Conservation (phyloP, 2,797 vertebrate genomes). For the Holocentrus rufus region DNA sequence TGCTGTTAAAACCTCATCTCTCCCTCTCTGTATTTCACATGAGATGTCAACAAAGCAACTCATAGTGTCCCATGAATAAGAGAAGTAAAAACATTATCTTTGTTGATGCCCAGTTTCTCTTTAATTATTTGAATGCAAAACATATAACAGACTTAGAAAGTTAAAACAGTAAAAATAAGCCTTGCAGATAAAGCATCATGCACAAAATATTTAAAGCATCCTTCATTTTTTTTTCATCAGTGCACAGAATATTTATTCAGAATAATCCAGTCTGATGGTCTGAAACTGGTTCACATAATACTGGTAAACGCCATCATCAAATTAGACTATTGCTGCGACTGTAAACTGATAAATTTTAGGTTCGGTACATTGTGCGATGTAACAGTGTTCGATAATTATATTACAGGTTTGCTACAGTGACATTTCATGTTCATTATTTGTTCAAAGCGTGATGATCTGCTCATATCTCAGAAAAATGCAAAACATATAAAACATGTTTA, state of each 20-base stretch:
- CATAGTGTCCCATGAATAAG: not conserved
- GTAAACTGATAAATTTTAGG: not conserved
- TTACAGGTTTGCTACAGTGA: slow-evolving; percentile 6
- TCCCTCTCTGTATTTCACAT: too few relatives aligned
- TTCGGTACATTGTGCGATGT: slow-evolving; percentile 25
- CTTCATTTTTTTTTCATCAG: slow-evolving; percentile 12
- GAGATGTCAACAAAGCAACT: not conserved
- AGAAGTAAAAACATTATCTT: not conserved
- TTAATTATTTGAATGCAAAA: slow-evolving; percentile 49
- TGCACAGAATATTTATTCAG: slow-evolving; percentile 16
- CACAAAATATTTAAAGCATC: slow-evolving; percentile 7
- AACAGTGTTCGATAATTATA: slow-evolving; percentile 36
- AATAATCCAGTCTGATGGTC: not conserved
- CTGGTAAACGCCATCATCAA: slow-evolving; percentile 1
- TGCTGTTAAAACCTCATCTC: too few relatives aligned
- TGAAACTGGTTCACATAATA: slow-evolving; percentile 14
- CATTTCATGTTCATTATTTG: not conserved
- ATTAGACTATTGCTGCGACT: not conserved
- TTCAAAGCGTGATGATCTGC: not conserved
- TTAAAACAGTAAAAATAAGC: slow-evolving; percentile 29
- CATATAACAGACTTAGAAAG: slow-evolving; percentile 25
- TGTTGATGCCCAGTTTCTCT: slow-evolving; percentile 1
- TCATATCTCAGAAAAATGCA: slow-evolving; percentile 8
- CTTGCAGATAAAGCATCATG: slow-evolving; percentile 32
- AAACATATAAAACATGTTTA: not conserved